Percentiles rank a stretch among this genome's conserved stretches.
These are phyloP conservation scores for Cherax destructor DNA, from an alignment of 1,140 invertebrate genomes.

Conservation along the genomic window DNA sequence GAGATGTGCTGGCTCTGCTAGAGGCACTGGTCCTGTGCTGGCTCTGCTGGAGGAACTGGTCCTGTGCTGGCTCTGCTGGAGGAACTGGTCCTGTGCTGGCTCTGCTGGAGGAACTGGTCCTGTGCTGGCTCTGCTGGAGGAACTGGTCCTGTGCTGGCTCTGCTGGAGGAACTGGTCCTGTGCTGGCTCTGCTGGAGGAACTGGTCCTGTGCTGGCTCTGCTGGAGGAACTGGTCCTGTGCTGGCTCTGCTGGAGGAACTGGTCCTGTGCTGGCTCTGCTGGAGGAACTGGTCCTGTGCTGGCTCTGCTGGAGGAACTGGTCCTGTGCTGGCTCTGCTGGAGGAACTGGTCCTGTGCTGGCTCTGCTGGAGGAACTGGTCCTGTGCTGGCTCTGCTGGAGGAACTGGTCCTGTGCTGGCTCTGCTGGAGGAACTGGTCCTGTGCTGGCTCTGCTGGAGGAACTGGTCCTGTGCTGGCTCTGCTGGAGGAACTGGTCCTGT, in stretches of 20 bases:
- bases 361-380: neutral
- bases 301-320: neutral
- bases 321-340: neutral
- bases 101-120: too few species aligned
- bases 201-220: neutral
- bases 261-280: neutral
- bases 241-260: neutral
- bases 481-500: neutral
- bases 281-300: too few species aligned
- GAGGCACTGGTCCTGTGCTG: neutral
- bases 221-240: too few species aligned
- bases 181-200: neutral
- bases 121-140: too few species aligned
- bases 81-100: neutral
- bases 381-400: neutral
- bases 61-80: too few species aligned
- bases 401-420: too few species aligned
- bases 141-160: neutral
- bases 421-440: neutral
- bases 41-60: too few species aligned
- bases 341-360: too few species aligned
- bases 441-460: neutral
- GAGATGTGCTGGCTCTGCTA: neutral
- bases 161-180: too few species aligned
- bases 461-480: too few species aligned